phyloP scores from a whole-genome alignment of 2,113 vertebrate genomes.

The Taxidea taxus region DNA sequence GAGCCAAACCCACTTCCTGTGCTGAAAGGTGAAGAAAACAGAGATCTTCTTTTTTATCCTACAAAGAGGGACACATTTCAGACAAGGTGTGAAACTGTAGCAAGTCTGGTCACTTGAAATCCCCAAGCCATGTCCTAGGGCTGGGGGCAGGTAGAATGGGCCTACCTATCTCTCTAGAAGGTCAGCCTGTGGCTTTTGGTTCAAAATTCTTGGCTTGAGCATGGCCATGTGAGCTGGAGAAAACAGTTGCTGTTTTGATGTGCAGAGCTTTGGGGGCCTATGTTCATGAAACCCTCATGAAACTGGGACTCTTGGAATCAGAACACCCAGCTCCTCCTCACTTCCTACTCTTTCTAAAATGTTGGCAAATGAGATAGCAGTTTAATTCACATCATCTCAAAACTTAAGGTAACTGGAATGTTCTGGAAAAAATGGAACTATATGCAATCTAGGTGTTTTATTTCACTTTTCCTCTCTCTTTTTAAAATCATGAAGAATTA shows the following conservation, averaged over 20 bases:
- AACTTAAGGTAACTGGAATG: background rate
- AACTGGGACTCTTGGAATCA: background rate
- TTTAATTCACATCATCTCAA: background rate
- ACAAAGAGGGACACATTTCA: background rate
- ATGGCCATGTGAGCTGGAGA: background rate
- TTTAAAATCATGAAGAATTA: background rate
- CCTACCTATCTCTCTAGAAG: rapidly evolving
- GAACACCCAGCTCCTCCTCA: background rate
- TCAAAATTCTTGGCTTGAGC: background rate
- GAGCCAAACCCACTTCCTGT: background rate
- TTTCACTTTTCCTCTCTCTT: background rate
- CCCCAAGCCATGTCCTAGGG: no score
- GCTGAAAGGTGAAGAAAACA: background rate
- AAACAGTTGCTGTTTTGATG: background rate
- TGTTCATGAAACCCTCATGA: background rate
- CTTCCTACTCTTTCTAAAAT: background rate
- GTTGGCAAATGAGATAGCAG: background rate
- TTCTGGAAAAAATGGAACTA: background rate
- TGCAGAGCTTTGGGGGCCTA: background rate
- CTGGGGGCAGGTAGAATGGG: no score
- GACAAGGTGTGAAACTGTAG: background rate
- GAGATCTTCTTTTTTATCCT: background rate
- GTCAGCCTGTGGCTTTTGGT: background rate
- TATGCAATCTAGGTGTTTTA: background rate
- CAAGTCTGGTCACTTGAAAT: background rate